Percentiles rank a stretch among this genome's conserved stretches.
Conservation (phyloP, 1,140 invertebrate genomes). For the Solen grandis region DNA sequence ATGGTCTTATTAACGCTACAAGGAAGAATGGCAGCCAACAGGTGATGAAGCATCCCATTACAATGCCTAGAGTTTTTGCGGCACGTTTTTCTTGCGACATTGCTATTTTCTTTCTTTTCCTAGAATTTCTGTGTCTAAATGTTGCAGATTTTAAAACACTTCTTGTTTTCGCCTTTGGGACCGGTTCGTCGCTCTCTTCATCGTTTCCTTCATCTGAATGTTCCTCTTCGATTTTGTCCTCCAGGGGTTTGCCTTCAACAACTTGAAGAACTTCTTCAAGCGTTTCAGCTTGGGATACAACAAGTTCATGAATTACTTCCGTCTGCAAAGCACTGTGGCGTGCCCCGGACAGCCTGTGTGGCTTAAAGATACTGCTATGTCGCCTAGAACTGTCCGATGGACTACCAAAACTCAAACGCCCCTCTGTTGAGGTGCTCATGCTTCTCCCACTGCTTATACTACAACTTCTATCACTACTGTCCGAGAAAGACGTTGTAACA, state of each 20-base stretch:
- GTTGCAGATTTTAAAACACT: constrained; percentile 33
- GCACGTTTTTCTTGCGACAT: constrained; percentile 98
- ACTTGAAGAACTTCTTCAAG: background rate
- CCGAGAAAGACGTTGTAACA: constrained; percentile 43
- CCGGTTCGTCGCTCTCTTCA: constrained; percentile 17
- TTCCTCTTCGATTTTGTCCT: background rate
- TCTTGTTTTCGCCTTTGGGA: constrained; percentile 13
- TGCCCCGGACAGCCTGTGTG: constrained; percentile 23
- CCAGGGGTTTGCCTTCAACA: too few species aligned
- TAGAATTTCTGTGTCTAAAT: constrained; percentile 36
- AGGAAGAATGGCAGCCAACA: constrained; percentile 99
- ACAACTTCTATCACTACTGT: constrained; percentile 40
- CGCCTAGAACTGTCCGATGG: background rate
- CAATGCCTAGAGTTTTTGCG: constrained; percentile 96
- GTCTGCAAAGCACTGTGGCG: constrained; percentile 39
- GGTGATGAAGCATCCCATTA: constrained; percentile 98
- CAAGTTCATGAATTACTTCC: constrained; percentile 48
- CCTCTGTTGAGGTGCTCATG: background rate
- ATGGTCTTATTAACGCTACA: constrained; percentile 80
- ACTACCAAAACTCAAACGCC: background rate
- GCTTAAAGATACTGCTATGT: background rate
- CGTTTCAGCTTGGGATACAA: constrained; percentile 6
- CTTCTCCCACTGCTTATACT: constrained; percentile 33
- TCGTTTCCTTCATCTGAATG: constrained; percentile 15
- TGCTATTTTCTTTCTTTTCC: constrained; percentile 76